Percentiles rank a stretch among this genome's conserved stretches.
Evolutionary conservation across 2,888 invertebrate species (phyloP).

Genomic region (Loripinus fragilis): DNA sequence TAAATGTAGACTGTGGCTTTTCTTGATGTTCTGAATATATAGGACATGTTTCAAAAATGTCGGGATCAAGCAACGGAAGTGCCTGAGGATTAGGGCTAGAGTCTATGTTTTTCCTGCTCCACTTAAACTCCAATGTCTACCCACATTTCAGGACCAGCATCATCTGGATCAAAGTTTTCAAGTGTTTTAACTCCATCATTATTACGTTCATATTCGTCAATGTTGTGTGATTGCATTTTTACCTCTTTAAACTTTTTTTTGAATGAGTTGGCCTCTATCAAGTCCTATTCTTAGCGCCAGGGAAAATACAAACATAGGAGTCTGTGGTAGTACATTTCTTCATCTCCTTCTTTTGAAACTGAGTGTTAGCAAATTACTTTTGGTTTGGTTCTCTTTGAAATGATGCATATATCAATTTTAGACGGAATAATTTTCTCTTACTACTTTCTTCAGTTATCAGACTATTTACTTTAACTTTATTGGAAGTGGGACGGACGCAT

Average conservation of each 20-base stretch:
- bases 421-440: too few relatives aligned
- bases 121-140: constrained; percentile 36
- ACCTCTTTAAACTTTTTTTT: constrained; percentile 24
- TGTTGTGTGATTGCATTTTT: constrained; percentile 10
- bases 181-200: constrained; percentile 34
- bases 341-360: constrained; percentile 27
- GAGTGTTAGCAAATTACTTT: too few relatives aligned
- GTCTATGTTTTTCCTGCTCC: constrained; percentile 28
- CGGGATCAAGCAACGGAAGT: constrained; percentile 31
- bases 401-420: too few relatives aligned
- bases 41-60: constrained; percentile 17
- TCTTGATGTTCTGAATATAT: constrained; percentile 27
- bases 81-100: not conserved
- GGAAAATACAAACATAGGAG: constrained; percentile 39
- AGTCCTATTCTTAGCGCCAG: constrained; percentile 36
- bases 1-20: constrained; percentile 25
- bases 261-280: not conserved
- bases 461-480: too few relatives aligned
- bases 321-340: constrained; percentile 38
- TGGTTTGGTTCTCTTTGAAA: too few relatives aligned
- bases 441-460: too few relatives aligned
- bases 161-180: constrained; percentile 31
- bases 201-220: constrained; percentile 38
- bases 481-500: too few relatives aligned
- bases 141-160: constrained; percentile 35